Conservation (phyloP, 64 coral and sea anemone species). For the Montipora capricornis region DNA sequence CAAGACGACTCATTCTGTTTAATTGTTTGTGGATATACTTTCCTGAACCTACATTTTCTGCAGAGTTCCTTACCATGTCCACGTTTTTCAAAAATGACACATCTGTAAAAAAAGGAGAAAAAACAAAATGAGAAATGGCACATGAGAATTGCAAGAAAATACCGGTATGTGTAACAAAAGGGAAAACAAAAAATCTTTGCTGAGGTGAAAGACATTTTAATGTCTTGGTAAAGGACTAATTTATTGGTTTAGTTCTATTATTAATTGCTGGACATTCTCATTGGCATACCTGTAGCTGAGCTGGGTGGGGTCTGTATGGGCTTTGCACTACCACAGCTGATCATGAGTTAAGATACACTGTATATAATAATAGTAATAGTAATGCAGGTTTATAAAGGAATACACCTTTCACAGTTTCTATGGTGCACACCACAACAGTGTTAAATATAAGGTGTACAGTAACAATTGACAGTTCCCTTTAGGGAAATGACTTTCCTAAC, state of each 20-base stretch:
- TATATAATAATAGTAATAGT: no score
- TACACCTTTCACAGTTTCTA: no score
- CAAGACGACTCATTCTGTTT: no score
- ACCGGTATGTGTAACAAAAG: no score
- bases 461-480: no score
- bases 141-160: no score
- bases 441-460: background rate
- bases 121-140: background rate
- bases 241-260: background rate
- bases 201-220: background rate
- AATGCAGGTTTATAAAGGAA: no score
- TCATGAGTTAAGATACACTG: background rate
- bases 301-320: slow-evolving; percentile 87
- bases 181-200: background rate
- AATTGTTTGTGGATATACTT: no score
- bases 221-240: background rate
- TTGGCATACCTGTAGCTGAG: slow-evolving; percentile 66
- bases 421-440: no score
- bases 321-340: slow-evolving; percentile 72
- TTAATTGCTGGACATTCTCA: no score
- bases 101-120: slow-evolving; percentile 47
- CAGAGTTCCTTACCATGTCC: slow-evolving; percentile 79
- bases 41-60: no score
- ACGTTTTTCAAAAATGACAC: slow-evolving; percentile 79
- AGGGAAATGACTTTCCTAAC: no score